Base-by-base conservation (phyloP, 2,888 invertebrate genomes). In the Pediacus dermestoides region DNA sequence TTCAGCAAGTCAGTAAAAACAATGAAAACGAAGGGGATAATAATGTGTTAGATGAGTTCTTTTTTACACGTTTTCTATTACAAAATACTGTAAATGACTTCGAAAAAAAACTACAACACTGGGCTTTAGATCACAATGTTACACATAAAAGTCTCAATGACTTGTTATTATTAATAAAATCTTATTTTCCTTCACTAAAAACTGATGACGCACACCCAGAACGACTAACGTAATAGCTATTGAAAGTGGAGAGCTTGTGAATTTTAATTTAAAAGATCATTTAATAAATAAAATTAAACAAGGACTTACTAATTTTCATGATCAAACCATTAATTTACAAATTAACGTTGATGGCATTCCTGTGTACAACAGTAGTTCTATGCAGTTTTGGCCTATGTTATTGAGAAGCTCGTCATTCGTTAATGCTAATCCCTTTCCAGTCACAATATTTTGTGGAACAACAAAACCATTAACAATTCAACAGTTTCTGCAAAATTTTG, bases 61-160 rank as follows among this genome's bases (percentile, higher is more conserved):
- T n/a, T n/a, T n/a, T n/a, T n/a, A n/a, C n/a, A n/a, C n/a, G n/a
- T n/a, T n/a, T n/a, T n/a, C n/a, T n/a, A n/a, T n/a, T n/a, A n/a
- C n/a, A n/a, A n/a, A n/a, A n/a, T n/a, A n/a, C n/a, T n/a, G n/a
- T n/a, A n/a, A n/a, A n/a, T n/a, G n/a, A n/a, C n/a, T n/a, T n/a
- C n/a, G n/a, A n/a, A n/a, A n/a, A n/a, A n/a, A n/a, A n/a, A n/a
- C n/a, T n/a, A n/a, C n/a, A n/a, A n/a, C n/a, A n/a, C n/a, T 31
- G 31, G 31, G 18, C 31, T 12, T 16, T 12, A 9, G 9, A 16
- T 13, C 18, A 31, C 10, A 16, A 14, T 16, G 25, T 39, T 16
- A 39, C 39, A 12, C 39, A 39, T 18, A 37, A 21, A 30, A 36
- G 15, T 36, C 23, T 39, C n/a, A 39, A 31, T 31, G 9, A 31